phyloP scores from a whole-genome alignment of 2,888 invertebrate species.

The Stenurella melanura region DNA sequence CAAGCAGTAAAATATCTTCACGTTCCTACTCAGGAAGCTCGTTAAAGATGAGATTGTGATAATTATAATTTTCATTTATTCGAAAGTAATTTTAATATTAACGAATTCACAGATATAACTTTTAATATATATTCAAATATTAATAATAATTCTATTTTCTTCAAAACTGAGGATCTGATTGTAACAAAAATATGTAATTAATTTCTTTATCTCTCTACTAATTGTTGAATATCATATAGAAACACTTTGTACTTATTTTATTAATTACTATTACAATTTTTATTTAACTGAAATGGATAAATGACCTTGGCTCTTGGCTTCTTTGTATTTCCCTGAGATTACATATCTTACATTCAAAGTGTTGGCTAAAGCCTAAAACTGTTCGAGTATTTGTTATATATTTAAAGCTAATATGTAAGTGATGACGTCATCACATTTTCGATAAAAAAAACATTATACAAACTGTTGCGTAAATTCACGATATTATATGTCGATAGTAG shows the following conservation, averaged over 20 bases:
- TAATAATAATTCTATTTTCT: no score
- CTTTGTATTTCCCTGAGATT: background rate
- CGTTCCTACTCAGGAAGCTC: no score
- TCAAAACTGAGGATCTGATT: background rate
- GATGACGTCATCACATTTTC: conserved; percentile 1
- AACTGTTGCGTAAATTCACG: background rate
- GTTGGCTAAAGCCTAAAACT: background rate
- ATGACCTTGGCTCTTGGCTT: conserved; percentile 1
- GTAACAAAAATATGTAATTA: background rate
- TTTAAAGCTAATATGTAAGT: background rate
- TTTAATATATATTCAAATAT: no score
- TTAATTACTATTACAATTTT: background rate
- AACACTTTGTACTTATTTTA: background rate
- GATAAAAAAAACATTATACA: background rate
- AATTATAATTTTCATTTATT: no score
- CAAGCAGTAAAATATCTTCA: no score
- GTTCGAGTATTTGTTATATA: background rate
- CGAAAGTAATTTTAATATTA: no score
- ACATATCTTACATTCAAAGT: background rate
- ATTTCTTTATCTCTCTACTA: background rate
- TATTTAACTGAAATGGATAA: background rate
- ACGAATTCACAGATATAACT: no score
- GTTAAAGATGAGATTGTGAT: no score
- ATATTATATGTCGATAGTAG: background rate
- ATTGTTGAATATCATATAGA: background rate